Evolutionary conservation across 2,797 vertebrate species (phyloP).

Genomic region (Cossypha heuglini): DNA sequence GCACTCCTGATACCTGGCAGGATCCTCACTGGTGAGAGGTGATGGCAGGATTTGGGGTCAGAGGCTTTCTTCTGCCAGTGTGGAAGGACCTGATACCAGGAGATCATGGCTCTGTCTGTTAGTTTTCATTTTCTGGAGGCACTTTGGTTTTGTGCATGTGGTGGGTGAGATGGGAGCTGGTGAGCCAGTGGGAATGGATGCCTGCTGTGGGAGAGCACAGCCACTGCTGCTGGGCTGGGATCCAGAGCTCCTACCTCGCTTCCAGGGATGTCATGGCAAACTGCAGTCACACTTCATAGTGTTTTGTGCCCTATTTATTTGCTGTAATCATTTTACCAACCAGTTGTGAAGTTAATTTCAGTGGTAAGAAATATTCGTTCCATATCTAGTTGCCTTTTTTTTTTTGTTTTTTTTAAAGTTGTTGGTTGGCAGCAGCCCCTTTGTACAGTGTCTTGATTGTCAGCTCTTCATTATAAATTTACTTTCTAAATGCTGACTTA

Average conservation of each 20-base stretch:
- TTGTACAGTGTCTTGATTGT: conserved; percentile 10
- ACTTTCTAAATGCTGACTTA: conserved; percentile 61
- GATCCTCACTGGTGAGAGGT: not conserved
- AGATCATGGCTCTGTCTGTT: not conserved
- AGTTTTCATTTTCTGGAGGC: not conserved
- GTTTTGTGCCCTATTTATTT: not conserved
- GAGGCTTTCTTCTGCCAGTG: not conserved
- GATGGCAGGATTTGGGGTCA: not conserved
- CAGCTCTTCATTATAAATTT: conserved; percentile 63
- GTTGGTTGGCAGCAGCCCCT: conserved; percentile 23
- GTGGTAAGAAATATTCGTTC: not conserved
- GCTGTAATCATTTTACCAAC: not conserved
- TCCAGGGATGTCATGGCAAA: not conserved
- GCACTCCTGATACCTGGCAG: not conserved
- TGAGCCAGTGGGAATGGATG: not conserved
- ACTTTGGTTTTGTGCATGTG: not conserved
- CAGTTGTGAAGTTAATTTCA: conserved; percentile 13
- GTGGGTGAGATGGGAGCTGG: not conserved
- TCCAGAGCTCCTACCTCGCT: not conserved
- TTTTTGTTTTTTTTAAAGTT: not conserved
- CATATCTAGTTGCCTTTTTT: not conserved
- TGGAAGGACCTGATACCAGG: not conserved
- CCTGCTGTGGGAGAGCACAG: not conserved
- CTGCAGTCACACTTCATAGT: not conserved
- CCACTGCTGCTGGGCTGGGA: not conserved